phyloP scores from a whole-genome alignment of 2,113 vertebrate genomes.

The Malurus melanocephalus region DNA sequence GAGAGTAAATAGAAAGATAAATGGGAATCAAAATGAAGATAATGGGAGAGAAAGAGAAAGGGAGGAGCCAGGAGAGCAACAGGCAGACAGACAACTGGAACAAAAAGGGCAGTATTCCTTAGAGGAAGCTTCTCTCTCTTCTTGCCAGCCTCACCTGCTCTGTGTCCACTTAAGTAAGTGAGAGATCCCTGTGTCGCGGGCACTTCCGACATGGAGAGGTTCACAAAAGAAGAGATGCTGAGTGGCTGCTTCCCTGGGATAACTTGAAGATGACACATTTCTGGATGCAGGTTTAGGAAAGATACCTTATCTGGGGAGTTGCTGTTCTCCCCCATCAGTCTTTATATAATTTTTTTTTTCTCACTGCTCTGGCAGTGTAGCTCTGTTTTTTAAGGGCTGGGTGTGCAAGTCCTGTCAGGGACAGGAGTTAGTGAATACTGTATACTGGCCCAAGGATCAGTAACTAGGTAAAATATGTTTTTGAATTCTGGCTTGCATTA shows the following conservation, averaged over 20 bases:
- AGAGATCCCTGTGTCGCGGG: fast-evolving
- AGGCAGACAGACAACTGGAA: neutral
- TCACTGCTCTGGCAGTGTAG: neutral
- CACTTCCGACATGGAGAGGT: neutral
- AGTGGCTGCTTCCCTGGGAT: neutral
- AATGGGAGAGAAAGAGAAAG: neutral
- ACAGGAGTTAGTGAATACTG: neutral
- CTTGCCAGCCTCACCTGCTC: neutral
- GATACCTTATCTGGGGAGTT: neutral
- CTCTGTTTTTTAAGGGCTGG: neutral
- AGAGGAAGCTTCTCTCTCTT: neutral
- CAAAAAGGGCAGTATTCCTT: neutral
- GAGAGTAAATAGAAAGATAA: neutral
- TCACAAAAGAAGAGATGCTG: neutral
- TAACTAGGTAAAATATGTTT: neutral
- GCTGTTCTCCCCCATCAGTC: neutral
- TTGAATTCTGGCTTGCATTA: neutral
- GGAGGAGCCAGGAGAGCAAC: neutral
- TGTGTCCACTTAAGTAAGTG: neutral
- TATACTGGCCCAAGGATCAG: neutral
- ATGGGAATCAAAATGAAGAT: neutral
- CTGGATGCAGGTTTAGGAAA: neutral
- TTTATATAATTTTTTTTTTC: neutral
- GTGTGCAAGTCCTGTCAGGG: neutral
- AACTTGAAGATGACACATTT: neutral